These are phyloP conservation scores for Mimachlamys varia DNA, from an alignment of 2,888 invertebrate genomes.

Conservation along the genomic window DNA sequence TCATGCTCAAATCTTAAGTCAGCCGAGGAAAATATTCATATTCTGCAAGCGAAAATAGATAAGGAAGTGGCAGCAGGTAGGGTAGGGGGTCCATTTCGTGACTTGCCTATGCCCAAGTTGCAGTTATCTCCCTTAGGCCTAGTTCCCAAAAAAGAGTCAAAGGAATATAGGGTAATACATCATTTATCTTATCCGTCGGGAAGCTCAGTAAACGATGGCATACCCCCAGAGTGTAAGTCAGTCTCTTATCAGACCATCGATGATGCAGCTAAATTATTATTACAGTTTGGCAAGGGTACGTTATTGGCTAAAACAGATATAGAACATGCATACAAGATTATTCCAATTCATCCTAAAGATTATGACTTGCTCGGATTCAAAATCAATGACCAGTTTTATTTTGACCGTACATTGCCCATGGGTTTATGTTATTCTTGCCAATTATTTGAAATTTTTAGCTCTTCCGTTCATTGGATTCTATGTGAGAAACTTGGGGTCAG, in stretches of 20 bases:
- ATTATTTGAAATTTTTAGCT: constrained; percentile 46
- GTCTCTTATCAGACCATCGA: constrained; percentile 48
- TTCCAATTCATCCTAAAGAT: constrained; percentile 40
- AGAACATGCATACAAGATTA: constrained; percentile 43
- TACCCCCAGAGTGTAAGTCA: background rate
- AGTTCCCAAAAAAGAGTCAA: background rate
- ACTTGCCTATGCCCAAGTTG: background rate
- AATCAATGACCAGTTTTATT: constrained; percentile 28
- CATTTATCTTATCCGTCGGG: background rate
- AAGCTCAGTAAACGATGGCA: background rate
- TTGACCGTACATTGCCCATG: constrained; percentile 43
- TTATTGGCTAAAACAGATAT: constrained; percentile 42
- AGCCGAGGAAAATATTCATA: background rate
- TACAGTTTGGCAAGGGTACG: background rate
- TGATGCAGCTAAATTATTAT: background rate
- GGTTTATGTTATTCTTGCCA: constrained; percentile 42
- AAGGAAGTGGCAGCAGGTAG: background rate
- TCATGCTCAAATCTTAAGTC: no score
- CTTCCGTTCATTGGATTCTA: constrained; percentile 43
- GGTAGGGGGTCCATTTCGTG: background rate
- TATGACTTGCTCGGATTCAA: constrained; percentile 40
- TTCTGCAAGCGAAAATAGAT: background rate
- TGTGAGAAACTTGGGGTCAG: background rate
- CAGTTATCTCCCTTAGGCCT: background rate
- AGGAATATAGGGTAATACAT: background rate